Evolutionary conservation across 2,113 vertebrate species (phyloP).

Genomic region (Lagopus leucura): DNA sequence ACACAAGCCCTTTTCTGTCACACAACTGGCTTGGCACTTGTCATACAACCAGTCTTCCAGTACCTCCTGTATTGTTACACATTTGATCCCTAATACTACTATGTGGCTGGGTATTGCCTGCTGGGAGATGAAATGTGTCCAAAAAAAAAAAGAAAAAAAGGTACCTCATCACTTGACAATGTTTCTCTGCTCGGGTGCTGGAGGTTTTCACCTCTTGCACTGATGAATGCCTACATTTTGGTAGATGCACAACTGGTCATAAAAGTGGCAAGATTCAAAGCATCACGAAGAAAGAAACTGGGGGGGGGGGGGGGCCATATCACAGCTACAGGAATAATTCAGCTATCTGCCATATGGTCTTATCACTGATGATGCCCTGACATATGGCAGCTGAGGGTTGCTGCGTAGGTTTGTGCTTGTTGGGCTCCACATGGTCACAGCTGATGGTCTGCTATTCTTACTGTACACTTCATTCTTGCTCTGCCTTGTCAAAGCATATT

Average conservation of each 20-base stretch:
- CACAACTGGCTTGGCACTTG: background rate
- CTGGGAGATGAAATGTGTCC: background rate
- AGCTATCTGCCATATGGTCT: background rate
- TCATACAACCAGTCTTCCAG: background rate
- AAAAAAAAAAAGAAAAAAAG: background rate
- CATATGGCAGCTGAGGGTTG: background rate
- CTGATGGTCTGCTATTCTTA: background rate
- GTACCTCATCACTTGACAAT: background rate
- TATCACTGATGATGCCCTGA: background rate
- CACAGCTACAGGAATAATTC: background rate
- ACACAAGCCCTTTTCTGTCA: background rate
- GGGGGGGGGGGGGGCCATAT: background rate
- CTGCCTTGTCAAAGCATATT: background rate
- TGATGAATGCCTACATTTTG: background rate
- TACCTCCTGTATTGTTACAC: background rate
- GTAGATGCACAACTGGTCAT: background rate
- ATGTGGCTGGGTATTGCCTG: background rate
- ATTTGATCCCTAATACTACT: background rate
- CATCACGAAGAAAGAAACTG: background rate
- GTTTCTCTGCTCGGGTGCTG: accelerated
- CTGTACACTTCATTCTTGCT: background rate
- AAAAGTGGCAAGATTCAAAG: background rate
- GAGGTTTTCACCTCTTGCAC: background rate
- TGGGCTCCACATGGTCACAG: background rate
- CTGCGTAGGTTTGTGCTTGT: background rate